Evolutionary conservation across 2,888 invertebrate species (phyloP).

Genomic region (Dilophus febrilis): DNA sequence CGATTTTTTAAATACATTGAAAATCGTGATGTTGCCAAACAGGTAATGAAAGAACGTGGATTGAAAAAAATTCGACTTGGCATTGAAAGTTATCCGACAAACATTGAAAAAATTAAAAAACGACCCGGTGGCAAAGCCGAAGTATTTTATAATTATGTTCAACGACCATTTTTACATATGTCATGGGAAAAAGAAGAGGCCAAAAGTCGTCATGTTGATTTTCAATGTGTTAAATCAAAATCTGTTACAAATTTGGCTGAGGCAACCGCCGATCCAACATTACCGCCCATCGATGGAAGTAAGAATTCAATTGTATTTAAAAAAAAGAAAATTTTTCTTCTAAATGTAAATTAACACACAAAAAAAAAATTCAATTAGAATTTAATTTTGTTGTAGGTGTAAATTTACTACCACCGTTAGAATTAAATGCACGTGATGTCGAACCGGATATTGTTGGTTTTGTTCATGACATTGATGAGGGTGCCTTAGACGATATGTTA

Average conservation of each 20-base stretch:
- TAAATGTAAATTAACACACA: not conserved
- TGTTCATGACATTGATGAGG: constrained; percentile 19
- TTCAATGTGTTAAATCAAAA: constrained; percentile 95
- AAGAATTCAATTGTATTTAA: constrained; percentile 5
- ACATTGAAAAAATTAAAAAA: constrained; percentile 95
- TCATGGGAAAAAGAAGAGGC: constrained; percentile 99
- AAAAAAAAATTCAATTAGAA: not conserved
- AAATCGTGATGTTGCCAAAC: constrained; percentile 97
- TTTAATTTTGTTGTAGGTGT: constrained; percentile 18
- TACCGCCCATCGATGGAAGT: constrained; percentile 30
- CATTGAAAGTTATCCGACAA: constrained; percentile 98
- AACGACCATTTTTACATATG: constrained; percentile 88
- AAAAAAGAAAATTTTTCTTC: not conserved
- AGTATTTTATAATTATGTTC: constrained; percentile 98
- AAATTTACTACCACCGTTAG: constrained; percentile 24
- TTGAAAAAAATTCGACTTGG: constrained; percentile 97
- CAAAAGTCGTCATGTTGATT: constrained; percentile 96
- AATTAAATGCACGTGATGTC: constrained; percentile 11
- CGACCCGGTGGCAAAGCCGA: constrained; percentile 89
- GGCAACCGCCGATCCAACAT: constrained; percentile 77
- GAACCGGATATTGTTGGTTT: constrained; percentile 8
- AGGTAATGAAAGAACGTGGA: constrained; percentile 95
- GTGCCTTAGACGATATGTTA: constrained; percentile 21
- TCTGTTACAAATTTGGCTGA: constrained; percentile 93
- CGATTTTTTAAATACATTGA: constrained; percentile 99